Percentiles rank a stretch among this genome's conserved stretches.
phyloP scores from a whole-genome alignment of 2,797 vertebrate genomes.

The Lepilemur septentrionalis region DNA sequence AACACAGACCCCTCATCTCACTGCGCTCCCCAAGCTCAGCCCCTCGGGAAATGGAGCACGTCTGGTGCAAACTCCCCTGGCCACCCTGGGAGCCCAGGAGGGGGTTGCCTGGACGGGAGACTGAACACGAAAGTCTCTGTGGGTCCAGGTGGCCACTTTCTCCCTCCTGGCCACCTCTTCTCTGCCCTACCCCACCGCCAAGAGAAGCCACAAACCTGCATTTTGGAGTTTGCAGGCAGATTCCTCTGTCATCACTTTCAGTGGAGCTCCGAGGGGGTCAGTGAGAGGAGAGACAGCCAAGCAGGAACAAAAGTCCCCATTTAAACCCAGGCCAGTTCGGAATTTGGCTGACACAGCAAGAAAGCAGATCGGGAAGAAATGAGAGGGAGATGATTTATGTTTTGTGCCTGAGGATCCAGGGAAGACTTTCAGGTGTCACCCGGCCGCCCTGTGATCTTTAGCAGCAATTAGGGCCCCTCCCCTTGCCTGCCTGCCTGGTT shows the following conservation, averaged over 20 bases:
- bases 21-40: too few species aligned
- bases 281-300: neutral
- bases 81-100: neutral
- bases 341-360: constrained; percentile 71
- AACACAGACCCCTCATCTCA: neutral
- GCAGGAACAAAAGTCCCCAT: constrained; percentile 67
- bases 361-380: constrained; percentile 82
- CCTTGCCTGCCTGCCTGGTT: neutral
- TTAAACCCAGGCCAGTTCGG: constrained; percentile 45
- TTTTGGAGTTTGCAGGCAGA: neutral
- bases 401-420: constrained; percentile 75
- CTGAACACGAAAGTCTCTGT: neutral
- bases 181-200: neutral
- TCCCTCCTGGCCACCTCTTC: neutral
- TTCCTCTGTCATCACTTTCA: neutral
- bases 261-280: neutral
- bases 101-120: neutral
- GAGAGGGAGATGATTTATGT: constrained; percentile 82
- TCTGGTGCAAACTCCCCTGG: neutral
- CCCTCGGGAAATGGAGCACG: fast-evolving
- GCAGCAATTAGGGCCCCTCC: constrained; percentile 77
- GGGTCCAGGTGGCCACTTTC: neutral
- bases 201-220: neutral
- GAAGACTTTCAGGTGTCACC: constrained; percentile 82
- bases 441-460: constrained; percentile 76